Evolutionary conservation across 2,888 invertebrate species (phyloP).

Genomic region (Metallyticus violacea): DNA sequence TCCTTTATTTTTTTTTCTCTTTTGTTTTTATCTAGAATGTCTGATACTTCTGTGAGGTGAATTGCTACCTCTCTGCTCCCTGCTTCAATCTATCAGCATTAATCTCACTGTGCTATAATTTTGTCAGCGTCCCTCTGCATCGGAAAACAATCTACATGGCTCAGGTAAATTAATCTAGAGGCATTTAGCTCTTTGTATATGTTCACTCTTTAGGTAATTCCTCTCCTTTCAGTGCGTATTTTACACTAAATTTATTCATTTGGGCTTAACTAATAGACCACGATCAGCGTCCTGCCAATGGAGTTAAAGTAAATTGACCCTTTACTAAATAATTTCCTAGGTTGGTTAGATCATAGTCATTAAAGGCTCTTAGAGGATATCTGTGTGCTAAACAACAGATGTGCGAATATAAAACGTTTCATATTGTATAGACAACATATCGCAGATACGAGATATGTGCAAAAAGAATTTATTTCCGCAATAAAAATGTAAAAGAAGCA

Average conservation of each 20-base stretch:
- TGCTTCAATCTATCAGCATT: background rate
- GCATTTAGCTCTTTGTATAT: background rate
- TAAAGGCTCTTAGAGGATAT: too few relatives aligned
- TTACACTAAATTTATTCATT: background rate
- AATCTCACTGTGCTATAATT: background rate
- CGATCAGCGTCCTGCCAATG: background rate
- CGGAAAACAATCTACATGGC: background rate
- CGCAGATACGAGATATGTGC: too few relatives aligned
- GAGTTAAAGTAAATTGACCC: background rate
- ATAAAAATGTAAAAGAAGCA: too few relatives aligned
- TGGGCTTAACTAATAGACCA: background rate
- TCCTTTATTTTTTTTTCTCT: too few relatives aligned
- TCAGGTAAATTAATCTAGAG: background rate
- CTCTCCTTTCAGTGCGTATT: background rate
- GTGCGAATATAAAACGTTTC: too few relatives aligned
- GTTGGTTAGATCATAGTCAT: too few relatives aligned
- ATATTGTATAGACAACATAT: too few relatives aligned
- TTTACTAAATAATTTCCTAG: too few relatives aligned
- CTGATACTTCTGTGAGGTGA: background rate
- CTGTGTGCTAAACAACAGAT: too few relatives aligned
- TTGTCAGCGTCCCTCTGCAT: background rate
- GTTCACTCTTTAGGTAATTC: background rate
- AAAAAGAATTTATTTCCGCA: too few relatives aligned
- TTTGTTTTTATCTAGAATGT: background rate
- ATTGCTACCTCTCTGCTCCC: background rate